These are phyloP conservation scores for Morone saxatilis DNA, from an alignment of 2,113 vertebrate species.

Conservation along the genomic window DNA sequence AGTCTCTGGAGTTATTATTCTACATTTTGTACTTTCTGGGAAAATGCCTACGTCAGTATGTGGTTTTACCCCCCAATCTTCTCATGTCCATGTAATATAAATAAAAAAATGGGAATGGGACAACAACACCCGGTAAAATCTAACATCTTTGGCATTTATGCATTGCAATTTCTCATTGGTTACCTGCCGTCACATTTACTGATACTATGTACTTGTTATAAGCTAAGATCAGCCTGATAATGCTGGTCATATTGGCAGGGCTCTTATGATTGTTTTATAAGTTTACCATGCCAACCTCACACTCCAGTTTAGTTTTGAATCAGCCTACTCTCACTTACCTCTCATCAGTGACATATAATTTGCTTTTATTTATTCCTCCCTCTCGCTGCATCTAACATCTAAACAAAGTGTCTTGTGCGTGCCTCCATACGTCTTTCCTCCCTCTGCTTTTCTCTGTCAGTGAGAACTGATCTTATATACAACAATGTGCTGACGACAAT, in stretches of 20 bases:
- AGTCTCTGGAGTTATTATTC: too few species aligned
- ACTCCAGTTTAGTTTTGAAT: not conserved
- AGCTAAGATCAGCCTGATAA: not conserved
- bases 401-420: slow-evolving; percentile 11
- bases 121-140: too few species aligned
- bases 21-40: too few species aligned
- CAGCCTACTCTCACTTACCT: not conserved
- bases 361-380: slow-evolving; percentile 19
- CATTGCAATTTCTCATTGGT: too few species aligned
- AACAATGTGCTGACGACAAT: slow-evolving; percentile 64
- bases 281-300: not conserved
- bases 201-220: too few species aligned
- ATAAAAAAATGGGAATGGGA: too few species aligned
- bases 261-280: not conserved
- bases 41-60: too few species aligned
- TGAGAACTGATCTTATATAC: slow-evolving; percentile 62
- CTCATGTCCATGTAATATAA: too few species aligned
- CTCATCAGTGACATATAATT: slow-evolving; percentile 41
- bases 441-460: slow-evolving; percentile 48
- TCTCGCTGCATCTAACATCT: not conserved
- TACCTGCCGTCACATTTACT: too few species aligned
- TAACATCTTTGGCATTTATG: too few species aligned
- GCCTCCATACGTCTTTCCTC: slow-evolving; percentile 15
- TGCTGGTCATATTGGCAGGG: not conserved
- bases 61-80: too few species aligned